These are phyloP conservation scores for Noctua pronuba DNA, from an alignment of 2,888 invertebrate genomes.

Conservation along the genomic window DNA sequence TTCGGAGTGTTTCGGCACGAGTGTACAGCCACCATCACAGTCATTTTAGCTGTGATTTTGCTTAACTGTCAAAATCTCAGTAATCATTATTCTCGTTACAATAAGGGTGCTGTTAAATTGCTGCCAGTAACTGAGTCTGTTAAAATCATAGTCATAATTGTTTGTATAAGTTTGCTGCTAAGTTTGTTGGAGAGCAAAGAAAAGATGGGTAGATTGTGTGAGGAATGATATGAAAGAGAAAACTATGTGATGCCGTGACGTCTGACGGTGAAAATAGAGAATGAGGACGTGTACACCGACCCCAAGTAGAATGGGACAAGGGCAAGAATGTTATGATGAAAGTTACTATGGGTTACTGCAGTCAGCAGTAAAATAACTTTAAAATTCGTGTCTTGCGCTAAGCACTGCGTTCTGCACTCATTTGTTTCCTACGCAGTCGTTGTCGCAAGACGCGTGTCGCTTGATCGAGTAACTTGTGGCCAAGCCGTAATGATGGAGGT, in stretches of 20 bases:
- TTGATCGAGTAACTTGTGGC: background rate
- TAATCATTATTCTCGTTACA: background rate
- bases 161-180: too few species aligned
- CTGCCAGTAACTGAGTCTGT: background rate
- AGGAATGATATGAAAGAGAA: too few species aligned
- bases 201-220: too few species aligned
- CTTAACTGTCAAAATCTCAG: too few species aligned
- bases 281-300: background rate
- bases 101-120: background rate
- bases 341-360: background rate
- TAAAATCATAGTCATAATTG: background rate
- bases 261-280: background rate
- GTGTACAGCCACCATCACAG: too few species aligned
- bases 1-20: too few species aligned
- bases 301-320: too few species aligned
- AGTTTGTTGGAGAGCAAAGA: too few species aligned
- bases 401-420: background rate
- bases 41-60: background rate
- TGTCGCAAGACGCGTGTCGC: background rate
- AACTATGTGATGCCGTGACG: background rate
- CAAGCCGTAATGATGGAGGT: conserved; percentile 34
- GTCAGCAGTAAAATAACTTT: background rate
- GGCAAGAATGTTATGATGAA: background rate
- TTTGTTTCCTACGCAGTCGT: background rate
- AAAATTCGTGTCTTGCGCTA: background rate